A percentile compares a stretch with the other conserved stretches of the same genome.
These are phyloP conservation scores for Sesamia inferens DNA, from an alignment of 2,888 invertebrate genomes.

Conservation along the genomic window DNA sequence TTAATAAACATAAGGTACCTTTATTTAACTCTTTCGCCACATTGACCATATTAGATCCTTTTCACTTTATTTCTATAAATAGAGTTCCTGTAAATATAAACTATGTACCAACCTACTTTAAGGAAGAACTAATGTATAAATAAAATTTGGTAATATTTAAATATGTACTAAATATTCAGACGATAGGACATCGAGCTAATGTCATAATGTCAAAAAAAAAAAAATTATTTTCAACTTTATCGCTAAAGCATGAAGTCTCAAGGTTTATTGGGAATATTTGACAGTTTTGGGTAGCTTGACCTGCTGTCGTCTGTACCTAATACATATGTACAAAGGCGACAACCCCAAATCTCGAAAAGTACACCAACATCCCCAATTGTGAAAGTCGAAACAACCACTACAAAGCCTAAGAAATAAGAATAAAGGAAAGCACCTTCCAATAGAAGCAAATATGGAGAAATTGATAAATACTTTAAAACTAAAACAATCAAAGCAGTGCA, in stretches of 20 bases:
- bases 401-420: not conserved
- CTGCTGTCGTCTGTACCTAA: not conserved
- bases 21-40: conserved; percentile 18
- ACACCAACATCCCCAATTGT: conserved; percentile 8
- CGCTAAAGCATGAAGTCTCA: no score
- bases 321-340: not conserved
- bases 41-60: conserved; percentile 20
- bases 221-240: no score
- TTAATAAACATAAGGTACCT: conserved; percentile 9
- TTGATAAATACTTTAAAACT: not conserved
- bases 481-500: not conserved
- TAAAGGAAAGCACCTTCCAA: not conserved
- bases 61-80: not conserved
- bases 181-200: no score
- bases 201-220: no score
- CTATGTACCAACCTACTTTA: no score
- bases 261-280: no score
- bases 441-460: not conserved
- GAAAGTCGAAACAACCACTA: conserved; percentile 9
- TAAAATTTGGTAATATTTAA: not conserved
- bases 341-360: conserved; percentile 22
- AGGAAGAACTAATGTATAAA: not conserved
- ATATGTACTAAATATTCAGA: no score
- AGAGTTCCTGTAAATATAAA: not conserved
- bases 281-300: no score